Conservation (phyloP, 1,140 invertebrate species). For the Diorhabda carinulata region DNA sequence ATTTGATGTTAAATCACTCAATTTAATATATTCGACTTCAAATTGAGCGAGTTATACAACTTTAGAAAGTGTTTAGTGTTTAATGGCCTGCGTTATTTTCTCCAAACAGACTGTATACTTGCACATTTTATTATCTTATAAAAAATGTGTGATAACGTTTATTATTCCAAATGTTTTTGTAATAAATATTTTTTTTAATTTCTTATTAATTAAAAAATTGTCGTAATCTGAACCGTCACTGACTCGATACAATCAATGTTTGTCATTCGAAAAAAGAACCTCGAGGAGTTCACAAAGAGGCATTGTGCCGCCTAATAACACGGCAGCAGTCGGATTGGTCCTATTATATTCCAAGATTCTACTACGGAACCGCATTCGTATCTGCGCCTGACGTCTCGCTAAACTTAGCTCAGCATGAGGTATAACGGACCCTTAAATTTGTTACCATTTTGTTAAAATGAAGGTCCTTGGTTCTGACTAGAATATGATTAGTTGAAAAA, state of each 20-base stretch:
- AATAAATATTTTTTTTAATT: too few relatives aligned
- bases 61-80: too few relatives aligned
- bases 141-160: too few relatives aligned
- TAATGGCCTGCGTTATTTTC: too few relatives aligned
- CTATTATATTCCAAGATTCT: conserved; percentile 42
- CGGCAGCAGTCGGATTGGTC: conserved; percentile 37
- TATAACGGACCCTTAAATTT: conserved; percentile 9
- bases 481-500: background rate
- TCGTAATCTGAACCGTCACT: conserved; percentile 5
- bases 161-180: too few relatives aligned
- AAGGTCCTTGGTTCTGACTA: background rate
- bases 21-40: too few relatives aligned
- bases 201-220: too few relatives aligned
- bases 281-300: conserved; percentile 26
- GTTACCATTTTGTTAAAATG: background rate
- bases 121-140: too few relatives aligned
- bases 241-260: conserved; percentile 40
- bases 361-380: conserved; percentile 32
- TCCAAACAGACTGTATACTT: too few relatives aligned
- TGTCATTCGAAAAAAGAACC: conserved; percentile 29
- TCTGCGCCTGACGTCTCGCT: conserved; percentile 40
- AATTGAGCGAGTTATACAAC: too few relatives aligned
- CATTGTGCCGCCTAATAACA: conserved; percentile 40
- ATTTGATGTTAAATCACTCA: too few relatives aligned
- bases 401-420: conserved; percentile 35